Evolutionary conservation across 53 echinoderm and acorn worm species (phyloP).

Genomic region (Temnopleurus reevesii): DNA sequence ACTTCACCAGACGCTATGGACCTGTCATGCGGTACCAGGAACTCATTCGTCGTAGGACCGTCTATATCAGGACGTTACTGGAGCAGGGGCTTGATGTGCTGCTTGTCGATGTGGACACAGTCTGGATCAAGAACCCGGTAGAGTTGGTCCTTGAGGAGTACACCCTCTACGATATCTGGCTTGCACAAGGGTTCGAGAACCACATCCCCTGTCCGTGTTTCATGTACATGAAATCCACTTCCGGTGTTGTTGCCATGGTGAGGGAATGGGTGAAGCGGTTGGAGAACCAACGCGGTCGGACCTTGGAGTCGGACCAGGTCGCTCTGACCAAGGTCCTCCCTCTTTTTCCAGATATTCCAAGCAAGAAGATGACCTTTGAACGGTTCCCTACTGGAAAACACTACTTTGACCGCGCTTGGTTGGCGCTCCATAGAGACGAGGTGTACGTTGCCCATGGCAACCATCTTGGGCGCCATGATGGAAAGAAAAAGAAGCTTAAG

Average conservation of each 20-base stretch:
- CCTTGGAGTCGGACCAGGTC: conserved; percentile 49
- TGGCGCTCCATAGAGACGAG: conserved; percentile 1
- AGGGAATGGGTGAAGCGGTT: conserved; percentile 44
- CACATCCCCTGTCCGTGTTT: conserved; percentile 61
- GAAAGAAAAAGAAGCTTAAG: conserved; percentile 47
- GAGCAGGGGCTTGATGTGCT: conserved; percentile 52
- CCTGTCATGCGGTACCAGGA: conserved; percentile 42
- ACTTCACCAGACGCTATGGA: conserved; percentile 40
- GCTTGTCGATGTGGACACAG: conserved; percentile 55
- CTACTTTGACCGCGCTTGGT: conserved; percentile 50
- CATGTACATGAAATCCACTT: conserved; percentile 55
- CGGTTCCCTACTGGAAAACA: conserved; percentile 52
- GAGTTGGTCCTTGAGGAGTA: conserved; percentile 32
- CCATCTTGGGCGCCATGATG: conserved; percentile 57
- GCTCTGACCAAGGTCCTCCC: conserved; percentile 41
- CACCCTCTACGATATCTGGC: conserved; percentile 51
- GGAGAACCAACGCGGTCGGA: conserved; percentile 28
- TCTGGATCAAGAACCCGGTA: conserved; percentile 62
- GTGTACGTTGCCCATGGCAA: conserved; percentile 60
- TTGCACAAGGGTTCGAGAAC: conserved; percentile 42
- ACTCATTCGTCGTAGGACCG: conserved; percentile 49
- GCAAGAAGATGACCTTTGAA: conserved; percentile 24
- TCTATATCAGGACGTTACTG: conserved; percentile 50
- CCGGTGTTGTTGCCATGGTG: conserved; percentile 3
- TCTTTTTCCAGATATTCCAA: background rate